A percentile compares a stretch with the other conserved stretches of the same genome.
phyloP scores from a whole-genome alignment of 2,888 invertebrate species.

The Galeruca laticollis region DNA sequence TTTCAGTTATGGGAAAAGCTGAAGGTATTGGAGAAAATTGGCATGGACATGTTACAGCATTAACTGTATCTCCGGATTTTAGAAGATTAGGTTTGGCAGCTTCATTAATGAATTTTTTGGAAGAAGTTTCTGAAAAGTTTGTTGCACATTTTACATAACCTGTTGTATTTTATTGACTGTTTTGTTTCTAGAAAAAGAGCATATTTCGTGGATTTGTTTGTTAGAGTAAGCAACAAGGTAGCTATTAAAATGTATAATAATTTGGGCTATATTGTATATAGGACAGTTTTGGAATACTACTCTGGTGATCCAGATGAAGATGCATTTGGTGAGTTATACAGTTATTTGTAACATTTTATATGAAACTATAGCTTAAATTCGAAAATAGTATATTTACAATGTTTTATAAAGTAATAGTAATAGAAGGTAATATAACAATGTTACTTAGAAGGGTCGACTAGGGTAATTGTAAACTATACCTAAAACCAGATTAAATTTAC shows the following conservation, averaged over 20 bases:
- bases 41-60: constrained; percentile 99
- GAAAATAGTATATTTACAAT: too few species aligned
- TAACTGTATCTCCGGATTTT: constrained; percentile 96
- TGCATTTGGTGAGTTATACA: constrained; percentile 84
- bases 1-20: constrained; percentile 97
- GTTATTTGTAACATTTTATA: too few species aligned
- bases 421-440: too few species aligned
- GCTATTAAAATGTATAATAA: constrained; percentile 98
- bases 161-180: background rate
- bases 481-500: too few species aligned
- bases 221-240: constrained; percentile 95
- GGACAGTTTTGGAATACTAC: constrained; percentile 97
- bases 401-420: background rate
- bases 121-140: constrained; percentile 95
- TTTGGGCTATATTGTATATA: constrained; percentile 95
- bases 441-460: too few species aligned
- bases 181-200: constrained; percentile 84
- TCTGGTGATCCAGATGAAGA: constrained; percentile 98
- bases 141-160: constrained; percentile 52
- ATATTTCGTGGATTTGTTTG: constrained; percentile 98
- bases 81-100: constrained; percentile 93
- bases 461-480: too few species aligned
- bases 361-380: too few species aligned
- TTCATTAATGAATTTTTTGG: constrained; percentile 92
- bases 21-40: constrained; percentile 96